Evolutionary conservation across 2,113 vertebrate genomes (phyloP).

Genomic region (Pseudorectes ferrugineus): DNA sequence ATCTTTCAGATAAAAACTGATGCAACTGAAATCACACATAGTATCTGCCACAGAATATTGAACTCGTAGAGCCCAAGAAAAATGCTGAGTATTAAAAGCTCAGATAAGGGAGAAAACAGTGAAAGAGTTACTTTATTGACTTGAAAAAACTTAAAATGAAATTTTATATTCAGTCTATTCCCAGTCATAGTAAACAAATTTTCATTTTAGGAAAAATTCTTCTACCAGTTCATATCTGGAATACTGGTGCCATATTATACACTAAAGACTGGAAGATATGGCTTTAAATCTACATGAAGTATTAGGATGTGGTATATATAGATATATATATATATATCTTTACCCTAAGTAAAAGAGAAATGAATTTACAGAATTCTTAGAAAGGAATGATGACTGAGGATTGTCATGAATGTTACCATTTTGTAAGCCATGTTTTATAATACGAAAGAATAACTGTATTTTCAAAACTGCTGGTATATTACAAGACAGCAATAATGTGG

Average conservation of each 20-base stretch:
- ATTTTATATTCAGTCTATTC: slow-evolving; percentile 42
- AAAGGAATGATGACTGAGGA: slow-evolving; percentile 32
- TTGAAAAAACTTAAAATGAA: slow-evolving; percentile 27
- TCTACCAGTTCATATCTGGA: slow-evolving; percentile 17
- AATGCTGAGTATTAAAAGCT: slow-evolving; percentile 59
- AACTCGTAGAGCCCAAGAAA: slow-evolving; percentile 55
- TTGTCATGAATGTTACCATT: slow-evolving; percentile 40
- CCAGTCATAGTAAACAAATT: slow-evolving; percentile 45
- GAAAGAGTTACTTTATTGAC: slow-evolving; percentile 31
- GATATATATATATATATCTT: not conserved
- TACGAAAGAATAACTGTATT: not conserved
- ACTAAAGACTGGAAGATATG: slow-evolving; percentile 64
- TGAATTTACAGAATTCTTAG: slow-evolving; percentile 51
- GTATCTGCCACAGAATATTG: slow-evolving; percentile 16
- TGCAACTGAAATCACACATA: not conserved
- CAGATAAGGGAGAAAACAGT: slow-evolving; percentile 53
- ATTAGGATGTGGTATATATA: not conserved
- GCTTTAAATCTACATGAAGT: slow-evolving; percentile 68
- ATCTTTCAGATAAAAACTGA: not conserved
- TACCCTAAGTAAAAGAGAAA: slow-evolving; percentile 32
- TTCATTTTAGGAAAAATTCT: slow-evolving; percentile 30
- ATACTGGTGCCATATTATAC: slow-evolving; percentile 45
- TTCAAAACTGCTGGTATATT: slow-evolving; percentile 46
- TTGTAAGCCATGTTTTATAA: slow-evolving; percentile 8
- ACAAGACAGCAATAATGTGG: slow-evolving; percentile 43